Base-by-base conservation (phyloP, 2,113 vertebrate species). In the Diadophis punctatus region DNA sequence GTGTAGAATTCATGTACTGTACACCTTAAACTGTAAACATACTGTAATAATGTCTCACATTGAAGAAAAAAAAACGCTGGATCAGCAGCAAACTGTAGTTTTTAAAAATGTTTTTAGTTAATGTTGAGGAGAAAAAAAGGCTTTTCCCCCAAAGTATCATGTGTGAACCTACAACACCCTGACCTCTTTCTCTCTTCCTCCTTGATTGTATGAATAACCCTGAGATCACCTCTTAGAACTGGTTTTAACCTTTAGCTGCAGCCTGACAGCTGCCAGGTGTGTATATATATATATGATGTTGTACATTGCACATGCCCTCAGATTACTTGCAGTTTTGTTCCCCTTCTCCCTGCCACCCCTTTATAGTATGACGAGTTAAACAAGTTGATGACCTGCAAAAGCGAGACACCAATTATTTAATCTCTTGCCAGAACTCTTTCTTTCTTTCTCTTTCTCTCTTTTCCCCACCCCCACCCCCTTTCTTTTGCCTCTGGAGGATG, bases 141-240 rank as follows among this genome's bases (percentile, higher is more conserved):
- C 98, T 99, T 99, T 98, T 98, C 98, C 99, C 99, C 99, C 99
- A 99, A 99, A 99, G 99, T 99, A 99, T 99, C 98, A 98, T 98
- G 98, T 98, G 98, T 99, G 98, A 99, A 99, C 98, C 98, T 98
- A 99, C 98, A 99, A 99, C 99, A 99, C 98, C 99, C 98, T 98
- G 99, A 99, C 99, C 99, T 98, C 99, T 99, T 97, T 99, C 98
- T 99, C 98, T 98, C 98, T 98, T 98, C 99, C 98, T 98, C 99
- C 98, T 99, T 98, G 99, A 99, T 99, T 99, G 99, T 99, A 99
- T 99, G 99, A 98, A 99, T 99, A 99, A 98, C 98, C 98, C 99
- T 98, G 98, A 99, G 99, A 99, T 99, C 99, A 98, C 98, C 98
- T 99, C 98, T 98, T 99, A 98, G 98, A 99, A 99, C 98, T 99